These are phyloP conservation scores for Ennomos quercinarius DNA, from an alignment of 2,888 invertebrate genomes.

Conservation along the genomic window DNA sequence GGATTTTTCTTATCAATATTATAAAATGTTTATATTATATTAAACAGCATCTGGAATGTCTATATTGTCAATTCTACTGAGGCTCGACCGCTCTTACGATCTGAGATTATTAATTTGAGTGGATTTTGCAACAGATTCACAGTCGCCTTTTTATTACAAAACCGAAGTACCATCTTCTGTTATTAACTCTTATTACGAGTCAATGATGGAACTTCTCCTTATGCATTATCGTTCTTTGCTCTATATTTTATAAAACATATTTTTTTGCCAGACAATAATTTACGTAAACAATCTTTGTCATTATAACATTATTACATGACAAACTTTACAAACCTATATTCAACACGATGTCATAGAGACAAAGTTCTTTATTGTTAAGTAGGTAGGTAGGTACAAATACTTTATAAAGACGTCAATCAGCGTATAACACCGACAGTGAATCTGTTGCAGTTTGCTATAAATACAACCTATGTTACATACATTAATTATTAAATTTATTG, in stretches of 20 bases:
- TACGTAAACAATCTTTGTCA: too few relatives aligned
- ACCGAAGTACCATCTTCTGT: conserved; percentile 9
- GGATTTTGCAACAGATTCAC: conserved; percentile 60
- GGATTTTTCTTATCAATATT: conserved; percentile 63
- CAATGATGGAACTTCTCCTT: conserved; percentile 6
- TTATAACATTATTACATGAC: too few relatives aligned
- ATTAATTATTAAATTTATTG: conserved; percentile 65
- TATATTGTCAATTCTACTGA: conserved; percentile 82
- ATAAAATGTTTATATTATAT: conserved; percentile 63
- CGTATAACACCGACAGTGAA: conserved; percentile 46
- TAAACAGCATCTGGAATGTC: conserved; percentile 70
- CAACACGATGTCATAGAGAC: too few relatives aligned
- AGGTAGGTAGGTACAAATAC: too few relatives aligned
- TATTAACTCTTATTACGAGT: not conserved
- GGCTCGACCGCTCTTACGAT: conserved; percentile 59
- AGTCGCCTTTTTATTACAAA: conserved; percentile 25
- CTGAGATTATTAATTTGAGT: conserved; percentile 57
- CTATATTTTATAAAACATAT: too few relatives aligned
- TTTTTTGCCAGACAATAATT: too few relatives aligned
- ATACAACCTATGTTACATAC: conserved; percentile 61
- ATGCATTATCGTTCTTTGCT: too few relatives aligned
- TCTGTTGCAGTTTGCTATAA: conserved; percentile 58
- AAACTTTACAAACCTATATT: too few relatives aligned
- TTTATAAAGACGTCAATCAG: too few relatives aligned
- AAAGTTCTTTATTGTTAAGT: too few relatives aligned